Evolutionary conservation across 2,888 invertebrate genomes (phyloP).

Genomic region (Taphrorychus bicolor): DNA sequence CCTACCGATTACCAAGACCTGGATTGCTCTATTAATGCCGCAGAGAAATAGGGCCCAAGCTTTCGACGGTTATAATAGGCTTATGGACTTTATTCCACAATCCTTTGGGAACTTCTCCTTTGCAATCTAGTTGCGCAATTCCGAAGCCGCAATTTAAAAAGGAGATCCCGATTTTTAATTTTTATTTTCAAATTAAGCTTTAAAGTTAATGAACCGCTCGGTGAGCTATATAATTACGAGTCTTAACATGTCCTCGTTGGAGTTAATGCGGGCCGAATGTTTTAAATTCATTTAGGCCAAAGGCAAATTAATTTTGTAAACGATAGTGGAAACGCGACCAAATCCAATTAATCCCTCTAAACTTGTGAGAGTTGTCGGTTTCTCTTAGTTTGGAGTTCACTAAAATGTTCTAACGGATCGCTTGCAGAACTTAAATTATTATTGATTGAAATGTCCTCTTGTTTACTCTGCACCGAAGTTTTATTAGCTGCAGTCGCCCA

Average conservation of each 20-base stretch:
- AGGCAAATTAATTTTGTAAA: not conserved
- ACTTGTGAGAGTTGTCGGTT: slow-evolving; percentile 3
- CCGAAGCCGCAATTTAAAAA: not conserved
- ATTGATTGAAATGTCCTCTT: slow-evolving; percentile 1
- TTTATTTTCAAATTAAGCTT: slow-evolving; percentile 1
- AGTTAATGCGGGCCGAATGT: not conserved
- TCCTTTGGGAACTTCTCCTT: slow-evolving; percentile 1
- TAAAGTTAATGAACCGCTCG: not conserved
- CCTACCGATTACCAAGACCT: slow-evolving; percentile 5
- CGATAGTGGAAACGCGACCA: slow-evolving; percentile 7
- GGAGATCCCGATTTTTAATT: not conserved
- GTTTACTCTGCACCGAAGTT: not conserved
- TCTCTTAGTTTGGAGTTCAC: not conserved
- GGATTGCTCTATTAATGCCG: slow-evolving; percentile 8
- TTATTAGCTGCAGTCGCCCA: not conserved
- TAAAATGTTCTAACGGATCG: not conserved
- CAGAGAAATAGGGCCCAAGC: slow-evolving; percentile 7
- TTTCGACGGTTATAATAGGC: slow-evolving; percentile 13
- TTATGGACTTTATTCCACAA: slow-evolving; percentile 10
- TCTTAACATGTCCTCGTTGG: not conserved
- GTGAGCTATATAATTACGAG: not conserved
- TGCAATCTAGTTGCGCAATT: not conserved
- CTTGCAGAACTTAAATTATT: slow-evolving; percentile 3
- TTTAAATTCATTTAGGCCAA: slow-evolving; percentile 4
- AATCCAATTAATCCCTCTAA: slow-evolving; percentile 3